Conservation (phyloP, 2,888 invertebrate species). For the Tetramorium bicarinatum region DNA sequence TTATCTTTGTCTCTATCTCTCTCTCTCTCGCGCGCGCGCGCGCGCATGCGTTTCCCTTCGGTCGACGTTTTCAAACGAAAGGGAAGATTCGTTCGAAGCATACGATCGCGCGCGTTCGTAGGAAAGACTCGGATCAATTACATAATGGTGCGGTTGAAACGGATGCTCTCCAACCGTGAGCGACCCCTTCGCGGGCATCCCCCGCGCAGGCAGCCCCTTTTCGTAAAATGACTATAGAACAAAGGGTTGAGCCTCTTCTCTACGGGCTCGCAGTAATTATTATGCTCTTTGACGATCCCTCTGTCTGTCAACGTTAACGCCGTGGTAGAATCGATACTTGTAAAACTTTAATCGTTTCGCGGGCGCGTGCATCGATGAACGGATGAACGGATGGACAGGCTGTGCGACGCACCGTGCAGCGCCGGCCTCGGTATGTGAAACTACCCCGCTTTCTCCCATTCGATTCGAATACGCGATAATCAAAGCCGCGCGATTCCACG, state of each 20-base stretch:
- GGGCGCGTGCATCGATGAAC: constrained; percentile 63
- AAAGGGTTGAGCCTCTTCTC: constrained; percentile 86
- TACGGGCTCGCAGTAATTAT: constrained; percentile 85
- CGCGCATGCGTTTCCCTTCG: no score
- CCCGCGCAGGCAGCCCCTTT: constrained; percentile 74
- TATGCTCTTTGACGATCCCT: constrained; percentile 86
- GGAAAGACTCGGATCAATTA: constrained; percentile 83
- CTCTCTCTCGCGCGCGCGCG: background rate
- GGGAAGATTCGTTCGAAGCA: constrained; percentile 7
- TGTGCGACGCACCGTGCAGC: background rate
- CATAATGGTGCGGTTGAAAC: constrained; percentile 83
- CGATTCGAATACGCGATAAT: constrained; percentile 18
- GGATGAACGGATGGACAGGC: background rate
- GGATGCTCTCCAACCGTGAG: constrained; percentile 78
- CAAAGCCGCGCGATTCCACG: constrained; percentile 11
- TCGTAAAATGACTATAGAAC: constrained; percentile 85
- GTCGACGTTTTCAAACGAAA: background rate
- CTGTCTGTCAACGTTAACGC: constrained; percentile 83
- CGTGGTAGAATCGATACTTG: constrained; percentile 84
- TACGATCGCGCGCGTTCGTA: constrained; percentile 55
- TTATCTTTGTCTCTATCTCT: no score
- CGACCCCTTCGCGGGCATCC: constrained; percentile 61
- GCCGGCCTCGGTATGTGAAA: constrained; percentile 12
- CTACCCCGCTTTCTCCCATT: background rate
- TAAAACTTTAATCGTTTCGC: constrained; percentile 83